Evolutionary conservation across 2,888 invertebrate species (phyloP), one percentile per base, ranked within the genome.

Genomic region (Phrixothrix hirtus): DNA sequence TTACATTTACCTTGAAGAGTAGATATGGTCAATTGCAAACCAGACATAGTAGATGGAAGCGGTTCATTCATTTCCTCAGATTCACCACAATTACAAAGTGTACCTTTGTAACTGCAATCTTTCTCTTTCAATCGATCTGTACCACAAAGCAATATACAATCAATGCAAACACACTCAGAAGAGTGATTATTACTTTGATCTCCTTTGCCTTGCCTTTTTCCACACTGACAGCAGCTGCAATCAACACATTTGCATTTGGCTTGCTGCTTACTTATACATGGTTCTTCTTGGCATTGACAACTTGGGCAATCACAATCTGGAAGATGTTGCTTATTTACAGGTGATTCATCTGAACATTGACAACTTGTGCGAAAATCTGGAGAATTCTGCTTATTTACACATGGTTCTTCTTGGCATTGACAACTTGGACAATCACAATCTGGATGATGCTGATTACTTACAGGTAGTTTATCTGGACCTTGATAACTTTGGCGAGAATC

Each of bases 1-100:
- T 62, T 66, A 46, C 73, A 73, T 48, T 74, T 73, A 15, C 66
- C 60, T 50, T 72, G 68, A 12, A 74, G 55, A 25, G 63, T 66
- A 2, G 58, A 53, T 27, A 74, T 51, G 6, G 72, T 69, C 52
- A 71, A 49, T 47, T 72, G 68, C 27, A 75, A 49, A 6, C 67
- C 69, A 0, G 62, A 59, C 21, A 65, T 15, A 2, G 62, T 62
- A 5, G 3, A 3, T 21, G 3, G 21, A 7, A 21, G 7, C 21
- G 21, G 21, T 21, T 21, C 21, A 21, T 21, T 7, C 4, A 21
- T 7, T 7, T 21, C 21, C 21, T 21, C 21, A 5, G 21, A 29
- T 4, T 5, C 10, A 4, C 29, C 29, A 29, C 29, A 29, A n/a
- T 9, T 7, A 7, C 4, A 3, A 3, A 21, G 7, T 5, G 4